phyloP scores from a whole-genome alignment of 2,797 vertebrate species.

The Pogonophryne albipinna region DNA sequence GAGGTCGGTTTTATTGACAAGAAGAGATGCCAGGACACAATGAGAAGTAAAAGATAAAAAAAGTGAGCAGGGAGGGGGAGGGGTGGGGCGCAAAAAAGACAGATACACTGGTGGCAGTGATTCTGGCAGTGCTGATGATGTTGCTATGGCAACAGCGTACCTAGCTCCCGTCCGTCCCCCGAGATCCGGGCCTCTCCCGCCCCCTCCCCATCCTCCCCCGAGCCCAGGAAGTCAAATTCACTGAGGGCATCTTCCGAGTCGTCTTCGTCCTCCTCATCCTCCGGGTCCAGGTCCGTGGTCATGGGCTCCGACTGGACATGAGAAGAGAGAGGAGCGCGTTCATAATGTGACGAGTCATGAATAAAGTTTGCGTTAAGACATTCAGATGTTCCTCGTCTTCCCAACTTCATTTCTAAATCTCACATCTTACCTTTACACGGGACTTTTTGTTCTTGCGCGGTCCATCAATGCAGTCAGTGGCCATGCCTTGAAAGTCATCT shows the following conservation, averaged over 20 bases:
- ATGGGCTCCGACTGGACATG: slow-evolving; percentile 85
- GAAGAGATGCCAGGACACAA: slow-evolving; percentile 81
- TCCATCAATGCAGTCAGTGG: slow-evolving; percentile 86
- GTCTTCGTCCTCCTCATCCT: slow-evolving; percentile 93
- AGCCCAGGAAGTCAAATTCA: slow-evolving; percentile 93
- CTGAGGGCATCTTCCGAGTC: slow-evolving; percentile 93
- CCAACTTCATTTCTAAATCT: background rate
- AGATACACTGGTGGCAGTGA: slow-evolving; percentile 78
- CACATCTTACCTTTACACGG: slow-evolving; percentile 83
- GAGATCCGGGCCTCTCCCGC: slow-evolving; percentile 87
- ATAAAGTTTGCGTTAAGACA: background rate
- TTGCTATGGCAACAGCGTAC: slow-evolving; percentile 82
- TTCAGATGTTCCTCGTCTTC: fast-evolving
- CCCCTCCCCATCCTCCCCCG: slow-evolving; percentile 91
- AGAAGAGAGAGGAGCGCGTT: background rate
- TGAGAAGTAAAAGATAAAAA: slow-evolving; percentile 76
- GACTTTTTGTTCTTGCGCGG: slow-evolving; percentile 88
- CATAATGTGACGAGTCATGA: background rate
- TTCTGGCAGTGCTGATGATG: slow-evolving; percentile 73
- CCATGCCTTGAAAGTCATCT: slow-evolving; percentile 89
- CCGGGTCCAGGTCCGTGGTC: slow-evolving; percentile 89
- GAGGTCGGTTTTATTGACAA: slow-evolving; percentile 82
- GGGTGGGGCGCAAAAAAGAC: slow-evolving; percentile 50
- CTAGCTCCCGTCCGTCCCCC: slow-evolving; percentile 89
- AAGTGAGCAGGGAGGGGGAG: slow-evolving; percentile 58